Evolutionary conservation across 2,113 vertebrate species (phyloP), one percentile per base, ranked within the genome.

Genomic region (Plectropomus leopardus): DNA sequence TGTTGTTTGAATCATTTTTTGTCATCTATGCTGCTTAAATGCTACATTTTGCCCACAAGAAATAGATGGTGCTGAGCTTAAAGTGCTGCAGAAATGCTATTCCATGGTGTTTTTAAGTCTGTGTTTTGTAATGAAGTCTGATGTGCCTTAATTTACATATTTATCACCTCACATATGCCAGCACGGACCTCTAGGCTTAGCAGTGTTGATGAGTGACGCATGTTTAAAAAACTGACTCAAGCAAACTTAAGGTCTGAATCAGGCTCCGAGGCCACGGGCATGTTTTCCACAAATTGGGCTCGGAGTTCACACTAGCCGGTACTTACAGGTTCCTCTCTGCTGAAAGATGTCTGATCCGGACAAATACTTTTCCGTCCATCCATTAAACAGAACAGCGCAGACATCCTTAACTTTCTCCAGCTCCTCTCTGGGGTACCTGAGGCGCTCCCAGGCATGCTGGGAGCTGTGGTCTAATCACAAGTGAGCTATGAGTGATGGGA

Each of bases 191-290:
- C 32, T 19, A 58, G 85, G 89, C 83, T 80, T n/a, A 11, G 57
- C 79, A 63, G 70, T 84, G 86, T 61, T 85, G 76, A 85, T 86
- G 83, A 88, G 68, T 91, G 82, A 89, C 26, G 68, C 77, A 86
- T 68, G 45, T 50, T 50, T 50, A 44, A 34, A n/a, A 86, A 86
- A 80, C n/a, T 48, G 66, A 86, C 68, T 88, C 40, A 24, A 76
- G 81, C 83, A 68, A 86, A 75, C 63, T 81, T 78, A 63, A 72
- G 63, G 75, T 80, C 89, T 90, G 85, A 89, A 79, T 91, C 83
- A 84, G 68, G 55, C 73, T 70, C n/a, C 4, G 69, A 60, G 63
- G 84, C 90, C 85, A 75, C 0, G 19, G 86, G 85, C 80, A 76
- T 61, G 78, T 84, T 86, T 54, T 36, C 34, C 63, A 68, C 67